Percentiles rank a stretch among this genome's conserved stretches.
Conservation (phyloP, 92 coral and sea anemone species). For the Nematostella vectensis region DNA sequence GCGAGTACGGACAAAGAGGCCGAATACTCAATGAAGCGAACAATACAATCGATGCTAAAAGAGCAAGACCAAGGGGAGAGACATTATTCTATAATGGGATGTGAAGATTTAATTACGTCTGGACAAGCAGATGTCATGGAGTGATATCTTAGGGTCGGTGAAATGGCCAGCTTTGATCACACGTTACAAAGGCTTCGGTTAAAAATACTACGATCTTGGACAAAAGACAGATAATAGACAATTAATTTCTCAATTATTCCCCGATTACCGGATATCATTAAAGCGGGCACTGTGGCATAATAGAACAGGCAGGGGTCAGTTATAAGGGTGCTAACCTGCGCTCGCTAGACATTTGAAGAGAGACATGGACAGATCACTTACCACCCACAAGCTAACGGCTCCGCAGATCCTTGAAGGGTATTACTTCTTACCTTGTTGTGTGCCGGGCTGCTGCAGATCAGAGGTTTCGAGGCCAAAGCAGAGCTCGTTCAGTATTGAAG, state of each 20-base stretch:
- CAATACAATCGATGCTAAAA: conserved; percentile 10
- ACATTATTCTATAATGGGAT: conserved; percentile 15
- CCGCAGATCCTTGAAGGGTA: conserved; percentile 13
- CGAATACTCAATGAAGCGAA: too few species aligned
- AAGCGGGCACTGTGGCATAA: background rate
- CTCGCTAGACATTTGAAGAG: background rate
- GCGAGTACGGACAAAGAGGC: background rate
- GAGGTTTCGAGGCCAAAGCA: conserved; percentile 8
- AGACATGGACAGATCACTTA: conserved; percentile 6
- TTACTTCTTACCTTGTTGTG: conserved; percentile 26
- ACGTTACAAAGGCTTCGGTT: conserved; percentile 4
- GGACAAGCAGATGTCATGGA: conserved; percentile 24
- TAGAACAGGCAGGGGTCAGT: background rate
- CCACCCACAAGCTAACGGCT: conserved; percentile 1
- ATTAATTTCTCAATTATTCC: conserved; percentile 17
- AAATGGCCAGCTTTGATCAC: conserved; percentile 16
- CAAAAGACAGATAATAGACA: conserved; percentile 24
- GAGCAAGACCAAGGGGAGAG: conserved; percentile 19
- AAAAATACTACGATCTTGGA: background rate
- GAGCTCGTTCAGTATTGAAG: conserved; percentile 21
- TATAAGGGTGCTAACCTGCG: background rate
- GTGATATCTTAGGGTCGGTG: conserved; percentile 5
- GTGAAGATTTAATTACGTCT: conserved; percentile 16
- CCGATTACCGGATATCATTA: conserved; percentile 13
- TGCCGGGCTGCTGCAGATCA: conserved; percentile 10